A percentile compares a stretch with the other conserved stretches of the same genome.
phyloP scores from a whole-genome alignment of 2,113 vertebrate genomes.

The Plectropomus leopardus region DNA sequence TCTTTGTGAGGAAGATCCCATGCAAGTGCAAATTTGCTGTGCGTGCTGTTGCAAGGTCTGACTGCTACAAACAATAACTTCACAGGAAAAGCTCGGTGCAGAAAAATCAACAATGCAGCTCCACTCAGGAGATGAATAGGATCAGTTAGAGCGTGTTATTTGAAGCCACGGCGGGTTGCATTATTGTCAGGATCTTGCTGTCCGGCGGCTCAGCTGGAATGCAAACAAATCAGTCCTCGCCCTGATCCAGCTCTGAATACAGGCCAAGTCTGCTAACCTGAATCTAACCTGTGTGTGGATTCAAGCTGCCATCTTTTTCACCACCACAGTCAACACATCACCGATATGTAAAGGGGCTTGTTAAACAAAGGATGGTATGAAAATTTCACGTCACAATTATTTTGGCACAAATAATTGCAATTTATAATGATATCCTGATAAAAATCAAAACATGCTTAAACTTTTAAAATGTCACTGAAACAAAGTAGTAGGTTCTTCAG shows the following conservation, averaged over 20 bases:
- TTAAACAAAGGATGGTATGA: no score
- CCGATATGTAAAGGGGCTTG: neutral
- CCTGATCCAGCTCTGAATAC: slow-evolving; percentile 7
- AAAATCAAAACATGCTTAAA: no score
- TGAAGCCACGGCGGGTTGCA: slow-evolving; percentile 8
- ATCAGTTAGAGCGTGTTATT: slow-evolving; percentile 2
- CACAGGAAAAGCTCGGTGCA: slow-evolving; percentile 12
- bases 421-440: no score
- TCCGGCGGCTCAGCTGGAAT: slow-evolving; percentile 33
- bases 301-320: neutral
- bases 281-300: neutral
- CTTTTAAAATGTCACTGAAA: no score
- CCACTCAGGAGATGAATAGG: slow-evolving; percentile 31
- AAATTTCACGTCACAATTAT: no score
- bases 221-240: slow-evolving; percentile 5
- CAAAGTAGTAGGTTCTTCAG: no score
- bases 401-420: no score
- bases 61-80: slow-evolving; percentile 16
- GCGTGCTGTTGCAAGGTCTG: neutral
- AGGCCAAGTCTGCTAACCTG: neutral
- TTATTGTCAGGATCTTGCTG: slow-evolving; percentile 20
- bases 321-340: neutral
- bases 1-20: neutral
- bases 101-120: slow-evolving; percentile 24
- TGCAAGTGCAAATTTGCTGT: neutral